Conservation (phyloP, 2,888 invertebrate species). For the Neuroscelio doddi region DNA sequence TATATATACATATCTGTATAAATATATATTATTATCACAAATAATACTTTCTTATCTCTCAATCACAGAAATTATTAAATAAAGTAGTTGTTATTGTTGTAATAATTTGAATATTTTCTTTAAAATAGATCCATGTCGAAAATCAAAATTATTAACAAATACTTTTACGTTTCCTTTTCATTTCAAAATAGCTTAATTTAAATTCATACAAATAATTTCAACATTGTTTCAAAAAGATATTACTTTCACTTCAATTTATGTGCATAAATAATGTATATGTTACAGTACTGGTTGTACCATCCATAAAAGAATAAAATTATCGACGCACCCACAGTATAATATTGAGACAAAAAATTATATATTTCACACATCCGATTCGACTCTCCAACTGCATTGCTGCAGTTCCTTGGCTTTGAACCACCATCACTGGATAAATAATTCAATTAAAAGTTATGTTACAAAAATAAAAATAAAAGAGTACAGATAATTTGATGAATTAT, state of each 20-base stretch:
- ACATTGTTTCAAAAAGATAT: slow-evolving; percentile 4
- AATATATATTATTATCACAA: too few species aligned
- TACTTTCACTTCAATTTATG: slow-evolving; percentile 14
- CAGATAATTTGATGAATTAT: slow-evolving; percentile 15
- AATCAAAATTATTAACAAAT: too few species aligned
- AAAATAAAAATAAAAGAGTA: neutral
- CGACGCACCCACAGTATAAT: slow-evolving; percentile 84
- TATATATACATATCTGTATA: too few species aligned
- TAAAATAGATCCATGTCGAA: too few species aligned
- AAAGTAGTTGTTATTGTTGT: too few species aligned
- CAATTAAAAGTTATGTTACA: neutral
- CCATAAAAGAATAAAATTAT: neutral
- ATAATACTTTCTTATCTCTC: too few species aligned
- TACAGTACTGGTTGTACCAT: neutral
- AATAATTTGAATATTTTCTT: too few species aligned
- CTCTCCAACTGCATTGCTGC: slow-evolving; percentile 79
- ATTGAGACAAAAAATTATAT: slow-evolving; percentile 86
- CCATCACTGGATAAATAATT: slow-evolving; percentile 51
- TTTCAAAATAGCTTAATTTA: too few species aligned
- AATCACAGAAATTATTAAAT: too few species aligned
- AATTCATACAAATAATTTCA: slow-evolving; percentile 2
- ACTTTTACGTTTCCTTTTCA: too few species aligned
- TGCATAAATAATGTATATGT: slow-evolving; percentile 12
- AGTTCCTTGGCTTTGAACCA: slow-evolving; percentile 68
- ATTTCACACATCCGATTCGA: slow-evolving; percentile 86